Evolutionary conservation across 2,888 invertebrate species (phyloP), one percentile per base, ranked within the genome.

Genomic region (Xestia c-nigrum): DNA sequence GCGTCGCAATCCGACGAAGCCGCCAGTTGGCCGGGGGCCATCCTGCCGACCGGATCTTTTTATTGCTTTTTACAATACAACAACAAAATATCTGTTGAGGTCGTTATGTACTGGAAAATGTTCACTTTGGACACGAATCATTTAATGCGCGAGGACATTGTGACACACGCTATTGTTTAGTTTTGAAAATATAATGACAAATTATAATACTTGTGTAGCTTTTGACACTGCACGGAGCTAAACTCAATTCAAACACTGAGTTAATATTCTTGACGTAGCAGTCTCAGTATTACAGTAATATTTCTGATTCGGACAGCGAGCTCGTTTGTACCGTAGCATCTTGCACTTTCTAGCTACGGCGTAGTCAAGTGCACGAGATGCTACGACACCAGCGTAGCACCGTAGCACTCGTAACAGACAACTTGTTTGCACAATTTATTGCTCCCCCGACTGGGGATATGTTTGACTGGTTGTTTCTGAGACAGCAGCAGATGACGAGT

Each of bases 21-120:
- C 91, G 89, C 89, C 91, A 91, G 91, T 92, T 94, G 93, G 93
- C 93, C 86, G 84, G 72, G 70, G 87, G 93, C 93, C 93, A 93
- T 91, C 83, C 80, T 87, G 79, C 84, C 83, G 85, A 76, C 84
- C 77, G 80, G 81, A 85, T 83, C 81, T 81, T 86, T 88, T 84
- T 82, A 85, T 85, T 87, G 85, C 85, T 91, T 92, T 90, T 90
- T 88, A 83, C 78, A 88, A 88, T 88, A 86, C 86, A 85, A 85
- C 83, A 84, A 85, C 74, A 83, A 83, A 83, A 85, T 84, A 75
- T 83, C 70, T 72, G 76, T 84, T 85, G 76, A 80, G 76, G 64
- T 84, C 81, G 85, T 82, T 81, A 75, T 83, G 80, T 85, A 66
- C 70, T 81, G 68, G 68, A 78, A 83, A 87, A 76, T 76, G 75